Percentiles rank a stretch among this genome's conserved stretches.
phyloP scores from a whole-genome alignment of 2,888 invertebrate species.

The Folsomia manolachei region DNA sequence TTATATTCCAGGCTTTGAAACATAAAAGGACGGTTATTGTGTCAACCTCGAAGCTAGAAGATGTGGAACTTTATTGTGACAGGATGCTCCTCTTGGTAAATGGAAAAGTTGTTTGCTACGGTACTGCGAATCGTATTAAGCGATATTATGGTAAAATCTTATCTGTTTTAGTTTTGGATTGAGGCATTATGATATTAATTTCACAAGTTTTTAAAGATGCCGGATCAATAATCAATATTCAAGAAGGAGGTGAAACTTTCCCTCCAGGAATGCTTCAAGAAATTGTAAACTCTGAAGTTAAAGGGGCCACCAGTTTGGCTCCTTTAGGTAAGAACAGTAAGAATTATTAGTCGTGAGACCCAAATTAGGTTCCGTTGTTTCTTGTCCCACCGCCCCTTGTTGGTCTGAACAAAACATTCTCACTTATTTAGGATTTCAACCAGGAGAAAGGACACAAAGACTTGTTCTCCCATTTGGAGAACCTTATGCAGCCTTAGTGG shows the following conservation, averaged over 20 bases:
- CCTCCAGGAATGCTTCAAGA: neutral
- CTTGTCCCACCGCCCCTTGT: too few species aligned
- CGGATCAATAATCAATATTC: constrained; percentile 11
- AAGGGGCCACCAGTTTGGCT: neutral
- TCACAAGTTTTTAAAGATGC: constrained; percentile 11
- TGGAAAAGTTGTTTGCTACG: constrained; percentile 36
- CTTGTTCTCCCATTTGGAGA: constrained; percentile 7
- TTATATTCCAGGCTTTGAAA: constrained; percentile 19
- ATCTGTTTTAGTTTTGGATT: too few species aligned
- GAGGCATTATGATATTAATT: neutral
- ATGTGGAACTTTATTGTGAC: constrained; percentile 30
- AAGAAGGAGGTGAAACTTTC: constrained; percentile 7
- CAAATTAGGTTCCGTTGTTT: neutral
- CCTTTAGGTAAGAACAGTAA: constrained; percentile 1
- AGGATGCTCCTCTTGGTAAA: constrained; percentile 30
- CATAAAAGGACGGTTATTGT: constrained; percentile 30
- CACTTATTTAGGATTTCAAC: neutral
- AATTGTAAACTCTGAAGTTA: constrained; percentile 4
- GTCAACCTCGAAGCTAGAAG: constrained; percentile 31
- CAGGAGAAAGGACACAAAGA: neutral
- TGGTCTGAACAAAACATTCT: too few species aligned
- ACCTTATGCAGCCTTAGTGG: constrained; percentile 11
- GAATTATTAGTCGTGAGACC: neutral
- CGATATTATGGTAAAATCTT: constrained; percentile 25
- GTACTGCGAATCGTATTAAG: constrained; percentile 24